phyloP scores from a whole-genome alignment of 2,888 invertebrate genomes.

The Xanthorhoe designata region DNA sequence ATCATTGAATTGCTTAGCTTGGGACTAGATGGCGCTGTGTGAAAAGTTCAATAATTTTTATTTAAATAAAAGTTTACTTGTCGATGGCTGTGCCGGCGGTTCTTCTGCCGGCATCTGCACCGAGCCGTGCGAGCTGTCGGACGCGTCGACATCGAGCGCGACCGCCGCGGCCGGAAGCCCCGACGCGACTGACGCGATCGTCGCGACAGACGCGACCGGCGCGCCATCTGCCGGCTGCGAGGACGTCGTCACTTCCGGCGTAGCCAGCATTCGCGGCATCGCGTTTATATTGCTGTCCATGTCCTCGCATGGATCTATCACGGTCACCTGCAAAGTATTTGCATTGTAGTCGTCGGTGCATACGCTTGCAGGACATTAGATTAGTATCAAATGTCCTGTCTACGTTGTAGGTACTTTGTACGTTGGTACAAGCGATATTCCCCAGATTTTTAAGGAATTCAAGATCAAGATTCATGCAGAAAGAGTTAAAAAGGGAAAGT shows the following conservation, averaged over 20 bases:
- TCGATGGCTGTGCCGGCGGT: constrained; percentile 53
- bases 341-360: not conserved
- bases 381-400: too few relatives aligned
- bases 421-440: too few relatives aligned
- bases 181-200: not conserved
- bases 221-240: not conserved
- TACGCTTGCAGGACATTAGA: constrained; percentile 20
- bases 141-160: constrained; percentile 20
- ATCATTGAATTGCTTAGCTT: too few relatives aligned
- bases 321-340: constrained; percentile 86
- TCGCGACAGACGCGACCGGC: not conserved
- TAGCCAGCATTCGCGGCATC: constrained; percentile 35
- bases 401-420: too few relatives aligned
- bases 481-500: too few relatives aligned
- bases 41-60: too few relatives aligned
- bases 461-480: too few relatives aligned
- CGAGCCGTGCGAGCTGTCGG: constrained; percentile 47
- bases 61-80: constrained; percentile 66
- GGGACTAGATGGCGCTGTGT: too few relatives aligned
- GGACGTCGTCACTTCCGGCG: not conserved
- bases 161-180: not conserved
- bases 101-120: constrained; percentile 33
- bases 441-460: too few relatives aligned
- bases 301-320: constrained; percentile 93
- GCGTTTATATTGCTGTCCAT: constrained; percentile 86